Percentiles rank a stretch among this genome's conserved stretches.
phyloP scores from a whole-genome alignment of 2,888 invertebrate genomes.

The Bursaphelenchus okinawaensis region DNA sequence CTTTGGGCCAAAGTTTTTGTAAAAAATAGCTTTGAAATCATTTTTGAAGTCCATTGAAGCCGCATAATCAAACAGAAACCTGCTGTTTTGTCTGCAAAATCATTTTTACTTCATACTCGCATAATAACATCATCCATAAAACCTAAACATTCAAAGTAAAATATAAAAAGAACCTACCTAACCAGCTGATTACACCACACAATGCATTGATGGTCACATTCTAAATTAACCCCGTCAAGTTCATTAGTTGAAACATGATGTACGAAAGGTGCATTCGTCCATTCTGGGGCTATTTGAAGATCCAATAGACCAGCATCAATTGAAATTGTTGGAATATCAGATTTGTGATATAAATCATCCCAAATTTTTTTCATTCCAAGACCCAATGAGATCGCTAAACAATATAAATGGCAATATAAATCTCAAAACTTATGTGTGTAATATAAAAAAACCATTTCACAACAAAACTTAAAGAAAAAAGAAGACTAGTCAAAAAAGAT shows the following conservation, averaged over 20 bases:
- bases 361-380: constrained; percentile 51
- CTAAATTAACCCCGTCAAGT: constrained; percentile 41
- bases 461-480: constrained; percentile 62
- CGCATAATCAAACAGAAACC: constrained; percentile 37
- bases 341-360: constrained; percentile 27
- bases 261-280: constrained; percentile 19
- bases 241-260: constrained; percentile 24
- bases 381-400: too few relatives aligned
- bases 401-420: too few relatives aligned
- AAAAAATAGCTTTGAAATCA: constrained; percentile 4
- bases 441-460: constrained; percentile 70
- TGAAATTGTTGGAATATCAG: constrained; percentile 38
- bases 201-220: constrained; percentile 56
- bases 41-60: constrained; percentile 6
- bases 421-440: too few relatives aligned
- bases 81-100: constrained; percentile 29
- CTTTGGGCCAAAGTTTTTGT: background rate
- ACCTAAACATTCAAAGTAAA: too few relatives aligned
- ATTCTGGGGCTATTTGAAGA: constrained; percentile 31
- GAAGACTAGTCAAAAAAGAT: background rate
- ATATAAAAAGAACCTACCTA: constrained; percentile 22
- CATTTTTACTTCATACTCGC: too few relatives aligned
- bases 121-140: too few relatives aligned
- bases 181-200: constrained; percentile 58
- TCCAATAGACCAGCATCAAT: constrained; percentile 46